Evolutionary conservation across 2,113 vertebrate genomes (phyloP), one percentile per base, ranked within the genome.

Genomic region (Numida meleagris): DNA sequence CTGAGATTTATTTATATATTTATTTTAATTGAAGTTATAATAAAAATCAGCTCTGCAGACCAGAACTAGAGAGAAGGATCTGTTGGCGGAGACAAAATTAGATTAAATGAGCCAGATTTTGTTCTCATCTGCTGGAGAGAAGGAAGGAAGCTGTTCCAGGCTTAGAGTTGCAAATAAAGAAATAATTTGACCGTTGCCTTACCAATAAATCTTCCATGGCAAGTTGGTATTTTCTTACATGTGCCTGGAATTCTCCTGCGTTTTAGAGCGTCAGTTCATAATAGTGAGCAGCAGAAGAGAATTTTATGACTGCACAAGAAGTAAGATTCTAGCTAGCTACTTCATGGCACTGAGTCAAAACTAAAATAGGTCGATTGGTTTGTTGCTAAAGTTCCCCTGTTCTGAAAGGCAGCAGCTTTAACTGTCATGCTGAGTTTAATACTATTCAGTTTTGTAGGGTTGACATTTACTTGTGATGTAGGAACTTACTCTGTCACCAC

Each of bases 21-120:
- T 27, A 53, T 50, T 66, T 34, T 67, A 68, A 88, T 74, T 93
- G 94, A 86, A 93, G 82, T 70, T 80, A 74, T 82, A 87, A 88
- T 40, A 90, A 95, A 96, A 95, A 88, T 81, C 89, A 88, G 73
- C 70, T 88, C 82, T 91, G 73, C 68, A 95, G 92, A 90, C 86
- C 91, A 90, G 95, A 91, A 80, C 91, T 67, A 34, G 85, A 90
- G 91, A 95, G 88, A 97, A 95, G 68, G 82, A 94, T 95, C 94
- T 97, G 91, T 90, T 93, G 85, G 94, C 7, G 36, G 91, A 95
- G 89, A 93, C 82, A 95, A 95, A 96, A 96, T 90, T 93, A 95
- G 94, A 96, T 89, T 77, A 95, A 95, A 95, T 88, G 82, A 95
- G 82, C 88, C 91, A 95, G 91, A 96, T 95, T 96, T 93, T 11